Base-by-base conservation (phyloP, 1,140 invertebrate genomes). In the Saccostrea glomerata region DNA sequence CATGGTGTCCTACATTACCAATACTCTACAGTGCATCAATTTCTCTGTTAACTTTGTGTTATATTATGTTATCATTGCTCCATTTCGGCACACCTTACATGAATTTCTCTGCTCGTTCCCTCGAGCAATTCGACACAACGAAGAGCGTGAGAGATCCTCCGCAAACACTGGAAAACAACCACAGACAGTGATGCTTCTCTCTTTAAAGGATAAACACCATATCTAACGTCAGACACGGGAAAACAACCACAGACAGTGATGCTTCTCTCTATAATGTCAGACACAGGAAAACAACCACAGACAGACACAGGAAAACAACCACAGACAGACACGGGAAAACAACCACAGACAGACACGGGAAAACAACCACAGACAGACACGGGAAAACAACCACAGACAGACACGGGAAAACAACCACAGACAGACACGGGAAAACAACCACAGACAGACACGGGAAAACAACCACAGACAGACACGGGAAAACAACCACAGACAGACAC, bases 41-140 rank as follows among this genome's bases (percentile, higher is more conserved):
- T 92, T 92, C 66, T 92, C 92, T 20, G 90, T 92, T 0, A 92
- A 92, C 82, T 92, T 92, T 77, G 88, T 92, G 23, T 89, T 92
- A 7, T 92, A 92, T 84, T 92, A 92, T 60, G 90, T 91, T 2
- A 91, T 92, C 15, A 92, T 92, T 70, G 90, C 91, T 9, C 90
- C 91, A 40, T 92, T 92, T 60, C 82, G 92, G n/a, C 90, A 86
- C 58, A 89, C 92, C 13, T 82, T 92, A 25, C 91, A 92, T 60
- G 91, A 92, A 30, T 92, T 92, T 86, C 86, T 92, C 0, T 92
- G 91, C 83, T 77, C 90, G 15, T 87, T 92, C 13, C 63, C 84
- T 73, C 73, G 88, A 86, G 58, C 47, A 70, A 86, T 84, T 56
- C 58, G 89, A 47, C 54, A 89, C 77, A 87, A 85, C 40, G 55